phyloP scores from a whole-genome alignment of 2,797 vertebrate species.

The Heliangelus exortis region DNA sequence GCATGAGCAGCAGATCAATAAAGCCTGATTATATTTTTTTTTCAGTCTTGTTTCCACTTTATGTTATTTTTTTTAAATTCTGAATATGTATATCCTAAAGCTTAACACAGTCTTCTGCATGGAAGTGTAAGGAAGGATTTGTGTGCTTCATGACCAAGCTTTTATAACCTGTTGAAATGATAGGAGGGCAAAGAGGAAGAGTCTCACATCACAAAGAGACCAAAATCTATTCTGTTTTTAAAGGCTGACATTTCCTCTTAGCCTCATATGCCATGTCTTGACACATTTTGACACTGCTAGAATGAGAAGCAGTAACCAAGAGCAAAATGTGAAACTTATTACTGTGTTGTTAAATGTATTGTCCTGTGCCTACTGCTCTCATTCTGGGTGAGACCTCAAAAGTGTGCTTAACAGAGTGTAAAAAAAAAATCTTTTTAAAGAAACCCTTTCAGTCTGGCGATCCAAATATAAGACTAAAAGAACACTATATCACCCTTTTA shows the following conservation, averaged over 20 bases:
- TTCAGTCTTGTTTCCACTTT: background rate
- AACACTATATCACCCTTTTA: background rate
- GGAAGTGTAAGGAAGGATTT: background rate
- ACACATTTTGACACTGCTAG: conserved; percentile 9
- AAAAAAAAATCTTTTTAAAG: background rate
- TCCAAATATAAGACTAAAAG: background rate
- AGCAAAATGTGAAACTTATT: conserved; percentile 2
- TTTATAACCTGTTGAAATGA: background rate
- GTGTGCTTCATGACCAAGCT: background rate
- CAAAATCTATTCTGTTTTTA: background rate
- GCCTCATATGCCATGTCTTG: background rate
- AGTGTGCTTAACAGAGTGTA: background rate
- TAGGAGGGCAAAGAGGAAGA: background rate
- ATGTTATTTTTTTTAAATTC: background rate
- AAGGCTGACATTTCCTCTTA: conserved; percentile 5
- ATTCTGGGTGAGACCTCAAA: background rate
- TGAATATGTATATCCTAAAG: background rate
- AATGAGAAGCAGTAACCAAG: background rate
- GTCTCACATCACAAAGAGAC: background rate
- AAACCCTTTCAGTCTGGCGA: background rate
- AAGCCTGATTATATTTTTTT: background rate
- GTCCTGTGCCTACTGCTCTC: background rate
- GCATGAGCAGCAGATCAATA: background rate
- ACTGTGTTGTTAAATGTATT: background rate
- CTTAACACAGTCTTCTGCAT: background rate